Evolutionary conservation across 2,113 vertebrate genomes (phyloP).

Genomic region (Apteryx owenii): DNA sequence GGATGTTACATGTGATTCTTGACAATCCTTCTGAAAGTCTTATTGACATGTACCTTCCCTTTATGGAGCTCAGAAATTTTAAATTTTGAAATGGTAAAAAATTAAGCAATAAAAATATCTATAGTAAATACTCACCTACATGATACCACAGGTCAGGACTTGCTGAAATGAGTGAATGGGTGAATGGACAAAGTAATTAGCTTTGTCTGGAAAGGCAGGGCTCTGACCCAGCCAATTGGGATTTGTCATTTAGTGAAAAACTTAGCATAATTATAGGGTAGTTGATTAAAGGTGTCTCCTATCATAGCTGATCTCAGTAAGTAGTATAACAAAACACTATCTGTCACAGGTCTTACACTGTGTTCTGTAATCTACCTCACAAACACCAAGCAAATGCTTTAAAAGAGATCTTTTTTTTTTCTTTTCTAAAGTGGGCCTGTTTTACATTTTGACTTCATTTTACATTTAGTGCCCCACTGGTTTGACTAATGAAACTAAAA

Average conservation of each 20-base stretch:
- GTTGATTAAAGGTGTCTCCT: conserved; percentile 4
- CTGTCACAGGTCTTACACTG: background rate
- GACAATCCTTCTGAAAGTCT: background rate
- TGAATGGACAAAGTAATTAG: conserved; percentile 36
- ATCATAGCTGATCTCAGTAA: background rate
- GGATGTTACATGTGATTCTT: background rate
- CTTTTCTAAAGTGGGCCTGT: background rate
- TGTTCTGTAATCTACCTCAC: background rate
- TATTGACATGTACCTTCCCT: background rate
- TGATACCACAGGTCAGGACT: background rate
- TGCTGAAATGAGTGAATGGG: conserved; percentile 14
- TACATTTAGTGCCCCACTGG: background rate
- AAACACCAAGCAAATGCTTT: background rate
- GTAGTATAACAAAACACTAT: background rate
- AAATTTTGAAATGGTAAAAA: conserved; percentile 4
- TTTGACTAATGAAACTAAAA: background rate
- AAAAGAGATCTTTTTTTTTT: background rate
- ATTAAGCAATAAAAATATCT: background rate
- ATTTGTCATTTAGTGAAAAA: conserved; percentile 20
- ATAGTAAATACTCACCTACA: conserved; percentile 39
- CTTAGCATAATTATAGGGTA: conserved; percentile 57
- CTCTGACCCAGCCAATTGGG: conserved; percentile 43
- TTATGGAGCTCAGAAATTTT: background rate
- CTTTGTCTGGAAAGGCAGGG: conserved; percentile 36
- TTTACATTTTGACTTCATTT: background rate